These are phyloP conservation scores for Plotosus lineatus DNA, from an alignment of 2,113 vertebrate genomes.

Conservation along the genomic window DNA sequence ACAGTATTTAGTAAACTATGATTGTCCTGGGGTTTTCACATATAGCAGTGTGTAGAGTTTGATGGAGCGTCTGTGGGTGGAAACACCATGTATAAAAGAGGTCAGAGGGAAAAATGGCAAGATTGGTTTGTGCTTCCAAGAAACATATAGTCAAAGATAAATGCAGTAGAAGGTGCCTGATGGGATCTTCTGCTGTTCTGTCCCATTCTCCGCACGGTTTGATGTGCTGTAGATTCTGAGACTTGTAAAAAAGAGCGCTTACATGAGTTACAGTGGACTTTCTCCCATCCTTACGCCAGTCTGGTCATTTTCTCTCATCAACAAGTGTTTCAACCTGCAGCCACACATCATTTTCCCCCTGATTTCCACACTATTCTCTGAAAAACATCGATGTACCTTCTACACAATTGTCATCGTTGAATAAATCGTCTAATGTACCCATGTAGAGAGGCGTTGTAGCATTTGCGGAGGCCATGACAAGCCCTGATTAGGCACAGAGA, in stretches of 20 bases:
- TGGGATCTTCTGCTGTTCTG: neutral
- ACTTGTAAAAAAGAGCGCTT: neutral
- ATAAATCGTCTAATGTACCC: slow-evolving; percentile 9
- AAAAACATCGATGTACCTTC: no score
- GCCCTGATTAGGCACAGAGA: slow-evolving; percentile 19
- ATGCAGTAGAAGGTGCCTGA: neutral
- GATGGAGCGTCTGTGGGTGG: neutral
- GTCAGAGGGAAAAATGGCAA: neutral
- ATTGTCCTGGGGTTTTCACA: neutral
- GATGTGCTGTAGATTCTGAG: neutral
- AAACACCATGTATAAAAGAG: neutral
- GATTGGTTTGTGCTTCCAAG: neutral
- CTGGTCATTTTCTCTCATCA: no score
- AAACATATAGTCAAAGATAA: neutral
- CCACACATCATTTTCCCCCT: no score
- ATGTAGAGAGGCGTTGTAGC: neutral
- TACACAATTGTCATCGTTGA: neutral
- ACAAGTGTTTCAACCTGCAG: no score
- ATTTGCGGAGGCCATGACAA: neutral
- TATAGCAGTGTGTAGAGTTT: neutral
- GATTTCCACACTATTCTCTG: neutral
- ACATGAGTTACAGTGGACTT: neutral
- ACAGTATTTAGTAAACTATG: neutral
- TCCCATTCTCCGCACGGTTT: neutral
- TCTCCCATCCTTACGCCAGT: neutral